phyloP scores from a whole-genome alignment of 2,797 vertebrate species.

The Selene dorsalis region DNA sequence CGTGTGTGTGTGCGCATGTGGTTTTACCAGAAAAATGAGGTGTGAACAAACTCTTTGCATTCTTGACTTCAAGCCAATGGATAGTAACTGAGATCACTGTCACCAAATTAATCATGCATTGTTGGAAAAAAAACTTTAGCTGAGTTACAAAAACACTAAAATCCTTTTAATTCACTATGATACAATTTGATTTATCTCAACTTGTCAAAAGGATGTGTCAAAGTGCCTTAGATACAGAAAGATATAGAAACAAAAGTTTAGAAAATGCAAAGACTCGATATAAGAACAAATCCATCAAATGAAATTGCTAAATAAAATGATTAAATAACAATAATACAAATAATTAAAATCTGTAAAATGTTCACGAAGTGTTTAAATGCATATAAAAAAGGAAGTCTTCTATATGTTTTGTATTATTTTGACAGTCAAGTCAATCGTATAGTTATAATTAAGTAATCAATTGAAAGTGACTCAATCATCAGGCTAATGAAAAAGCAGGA shows the following conservation, averaged over 20 bases:
- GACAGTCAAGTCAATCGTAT: too few relatives aligned
- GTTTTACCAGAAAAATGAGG: neutral
- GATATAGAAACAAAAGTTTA: neutral
- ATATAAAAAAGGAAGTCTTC: neutral
- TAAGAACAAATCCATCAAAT: too few relatives aligned
- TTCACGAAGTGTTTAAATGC: neutral
- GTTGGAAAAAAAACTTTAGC: neutral
- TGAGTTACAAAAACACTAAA: too few relatives aligned
- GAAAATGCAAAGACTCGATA: neutral
- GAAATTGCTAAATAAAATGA: neutral
- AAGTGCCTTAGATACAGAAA: too few relatives aligned
- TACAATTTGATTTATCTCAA: neutral
- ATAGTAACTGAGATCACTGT: neutral
- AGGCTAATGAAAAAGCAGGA: slow-evolving; percentile 7
- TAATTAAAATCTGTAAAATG: too few relatives aligned
- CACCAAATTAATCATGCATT: neutral
- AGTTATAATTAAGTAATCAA: neutral
- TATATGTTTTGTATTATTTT: neutral
- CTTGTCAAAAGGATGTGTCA: neutral
- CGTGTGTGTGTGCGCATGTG: neutral
- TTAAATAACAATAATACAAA: neutral
- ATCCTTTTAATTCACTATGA: too few relatives aligned
- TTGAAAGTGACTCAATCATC: slow-evolving; percentile 19
- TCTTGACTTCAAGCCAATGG: slow-evolving; percentile 8
- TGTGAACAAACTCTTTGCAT: neutral